Conservation (phyloP, 1,140 invertebrate species). For the Drosophila busckii region DNA sequence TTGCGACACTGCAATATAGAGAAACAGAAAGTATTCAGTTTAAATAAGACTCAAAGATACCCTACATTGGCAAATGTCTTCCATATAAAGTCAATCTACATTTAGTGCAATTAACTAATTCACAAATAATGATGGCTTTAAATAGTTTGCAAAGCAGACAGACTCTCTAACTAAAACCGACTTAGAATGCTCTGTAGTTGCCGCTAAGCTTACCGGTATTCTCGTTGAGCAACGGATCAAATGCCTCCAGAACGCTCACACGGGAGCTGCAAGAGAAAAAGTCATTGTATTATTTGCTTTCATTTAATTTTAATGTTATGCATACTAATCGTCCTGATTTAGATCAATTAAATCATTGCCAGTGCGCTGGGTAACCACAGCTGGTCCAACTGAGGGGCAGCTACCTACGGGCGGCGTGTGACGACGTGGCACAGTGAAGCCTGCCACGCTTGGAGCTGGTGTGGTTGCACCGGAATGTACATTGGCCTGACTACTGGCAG, state of each 20-base stretch:
- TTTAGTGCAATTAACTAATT: neutral
- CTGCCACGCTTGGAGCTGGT: slow-evolving; percentile 8
- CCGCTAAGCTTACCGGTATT: slow-evolving; percentile 60
- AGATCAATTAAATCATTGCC: slow-evolving; percentile 80
- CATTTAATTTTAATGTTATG: slow-evolving; percentile 10
- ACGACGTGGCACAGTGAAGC: slow-evolving; percentile 13
- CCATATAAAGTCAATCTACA: neutral
- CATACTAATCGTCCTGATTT: slow-evolving; percentile 69
- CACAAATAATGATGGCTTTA: too few relatives aligned
- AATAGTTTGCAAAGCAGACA: too few relatives aligned
- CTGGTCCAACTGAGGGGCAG: slow-evolving; percentile 22
- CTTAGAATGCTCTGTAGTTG: too few relatives aligned
- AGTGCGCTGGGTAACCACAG: slow-evolving; percentile 20
- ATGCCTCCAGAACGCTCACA: slow-evolving; percentile 90
- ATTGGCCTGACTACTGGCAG: neutral
- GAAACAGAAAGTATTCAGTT: slow-evolving; percentile 64
- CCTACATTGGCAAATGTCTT: slow-evolving; percentile 4
- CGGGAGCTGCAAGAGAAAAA: slow-evolving; percentile 76
- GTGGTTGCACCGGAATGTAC: slow-evolving; percentile 3
- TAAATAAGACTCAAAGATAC: slow-evolving; percentile 32
- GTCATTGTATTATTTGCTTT: slow-evolving; percentile 7
- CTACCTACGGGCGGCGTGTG: slow-evolving; percentile 13
- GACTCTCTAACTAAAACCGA: too few relatives aligned
- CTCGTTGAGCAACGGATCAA: slow-evolving; percentile 87
- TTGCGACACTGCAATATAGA: slow-evolving; percentile 76